Conservation (phyloP, 2,888 invertebrate genomes). For the Hemaris fuciformis region DNA sequence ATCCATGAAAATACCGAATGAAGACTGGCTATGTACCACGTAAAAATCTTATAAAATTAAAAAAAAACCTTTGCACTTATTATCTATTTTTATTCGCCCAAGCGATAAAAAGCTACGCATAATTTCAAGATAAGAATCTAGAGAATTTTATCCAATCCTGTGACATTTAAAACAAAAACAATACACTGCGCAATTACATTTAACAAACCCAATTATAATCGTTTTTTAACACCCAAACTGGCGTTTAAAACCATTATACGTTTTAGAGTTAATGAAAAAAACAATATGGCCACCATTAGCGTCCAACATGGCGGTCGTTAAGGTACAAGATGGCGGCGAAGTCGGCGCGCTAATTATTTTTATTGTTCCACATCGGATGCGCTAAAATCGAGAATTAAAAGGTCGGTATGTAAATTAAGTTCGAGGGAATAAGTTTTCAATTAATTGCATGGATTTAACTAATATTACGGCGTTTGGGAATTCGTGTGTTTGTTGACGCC, state of each 20-base stretch:
- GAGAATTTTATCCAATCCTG: background rate
- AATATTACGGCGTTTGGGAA: background rate
- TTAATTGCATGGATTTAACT: background rate
- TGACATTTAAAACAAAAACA: constrained; percentile 13
- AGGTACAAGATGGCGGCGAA: background rate
- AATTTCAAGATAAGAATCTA: background rate
- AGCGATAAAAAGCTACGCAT: background rate
- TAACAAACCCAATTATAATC: constrained; percentile 5
- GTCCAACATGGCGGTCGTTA: background rate
- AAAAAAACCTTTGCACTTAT: background rate
- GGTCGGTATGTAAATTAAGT: background rate
- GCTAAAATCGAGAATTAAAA: background rate
- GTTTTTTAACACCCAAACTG: background rate
- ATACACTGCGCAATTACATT: constrained; percentile 24
- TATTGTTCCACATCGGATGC: background rate
- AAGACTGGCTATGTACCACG: no score
- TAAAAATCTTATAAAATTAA: no score
- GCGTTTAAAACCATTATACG: background rate
- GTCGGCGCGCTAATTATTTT: background rate
- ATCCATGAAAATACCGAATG: no score
- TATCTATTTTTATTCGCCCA: background rate
- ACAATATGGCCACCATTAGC: background rate
- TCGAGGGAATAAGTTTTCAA: background rate
- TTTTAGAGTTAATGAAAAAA: background rate
- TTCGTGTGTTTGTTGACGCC: background rate